Base-by-base conservation (phyloP, 2,797 vertebrate species). In the Neopelma chrysocephalum region DNA sequence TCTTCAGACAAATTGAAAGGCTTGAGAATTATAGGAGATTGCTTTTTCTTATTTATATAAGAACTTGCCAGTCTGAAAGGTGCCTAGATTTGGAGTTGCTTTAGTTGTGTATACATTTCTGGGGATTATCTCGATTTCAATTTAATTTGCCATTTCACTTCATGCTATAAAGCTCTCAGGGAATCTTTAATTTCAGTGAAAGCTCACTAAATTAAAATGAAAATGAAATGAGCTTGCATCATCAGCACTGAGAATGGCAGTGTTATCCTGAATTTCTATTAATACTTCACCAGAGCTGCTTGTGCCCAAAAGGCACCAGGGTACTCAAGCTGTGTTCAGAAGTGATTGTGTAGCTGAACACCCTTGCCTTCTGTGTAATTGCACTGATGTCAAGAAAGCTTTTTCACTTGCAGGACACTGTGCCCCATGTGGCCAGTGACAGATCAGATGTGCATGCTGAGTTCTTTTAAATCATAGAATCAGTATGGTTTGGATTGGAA, bases 111-210 rank as follows among this genome's bases (percentile, higher is more conserved):
- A 85, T 76, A 81, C 72, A 71, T 94, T 97, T 91, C 91, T 94
- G 48, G 47, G 79, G 77, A 96, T 95, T 93, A 93, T 71, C 87
- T 93, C 83, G 36, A 89, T 90, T 95, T 93, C 89, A 94, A 79
- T 96, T 95, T 93, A 90, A 95, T 90, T 96, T 96, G 76, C 77
- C 68, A 79, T 94, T 95, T 92, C 77, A 61, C 71, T 78, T 94
- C 86, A 77, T 65, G 58, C 71, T 92, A 43, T 81, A 93, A 96
- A 97, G 82, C 88, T 94, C 89, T 61, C 14, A 16, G 68, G 48
- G 68, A 94, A 81, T 94, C 71, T 60, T 88, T 90, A 75, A 84
- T 90, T 96, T 88, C 73, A 81, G 70, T 51, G 69, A 93, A 56
- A 90, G 69, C 86, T 87, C 56, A 61, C 82, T 88, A 68, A 91